These are phyloP conservation scores for Corynorhinus townsendii DNA, from an alignment of 2,113 vertebrate species.

Conservation along the genomic window DNA sequence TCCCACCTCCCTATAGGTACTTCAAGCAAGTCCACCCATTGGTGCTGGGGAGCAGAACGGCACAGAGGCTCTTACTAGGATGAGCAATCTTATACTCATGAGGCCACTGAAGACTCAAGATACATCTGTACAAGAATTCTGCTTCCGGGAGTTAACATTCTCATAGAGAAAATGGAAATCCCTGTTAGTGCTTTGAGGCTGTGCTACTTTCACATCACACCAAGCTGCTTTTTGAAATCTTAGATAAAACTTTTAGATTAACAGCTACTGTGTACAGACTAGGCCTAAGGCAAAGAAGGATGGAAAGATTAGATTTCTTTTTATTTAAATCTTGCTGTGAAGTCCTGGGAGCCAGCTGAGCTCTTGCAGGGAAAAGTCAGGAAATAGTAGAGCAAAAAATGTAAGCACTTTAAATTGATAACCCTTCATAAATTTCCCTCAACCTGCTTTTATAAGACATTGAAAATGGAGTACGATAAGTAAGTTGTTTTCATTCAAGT, in stretches of 20 bases:
- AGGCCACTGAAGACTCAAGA: background rate
- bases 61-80: background rate
- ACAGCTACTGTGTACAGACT: slow-evolving; percentile 5
- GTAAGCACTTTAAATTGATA: slow-evolving; percentile 38
- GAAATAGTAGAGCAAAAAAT: background rate
- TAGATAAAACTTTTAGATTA: slow-evolving; percentile 53
- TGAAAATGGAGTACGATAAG: background rate
- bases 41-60: background rate
- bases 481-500: slow-evolving; percentile 7
- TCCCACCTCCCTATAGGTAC: background rate
- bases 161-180: background rate
- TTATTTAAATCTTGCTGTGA: slow-evolving; percentile 54
- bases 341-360: slow-evolving; percentile 9
- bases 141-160: background rate
- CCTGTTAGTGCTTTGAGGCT: background rate
- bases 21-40: background rate
- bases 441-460: background rate
- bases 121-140: background rate
- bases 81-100: rapidly evolving
- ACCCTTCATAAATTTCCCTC: slow-evolving; percentile 5
- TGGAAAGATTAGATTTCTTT: slow-evolving; percentile 51
- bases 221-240: slow-evolving; percentile 1
- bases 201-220: background rate
- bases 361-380: background rate
- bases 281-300: slow-evolving; percentile 17